Conservation (phyloP, 30 jellyfish, hydroid and myxozoan species). For the Aurelia sp. region DNA sequence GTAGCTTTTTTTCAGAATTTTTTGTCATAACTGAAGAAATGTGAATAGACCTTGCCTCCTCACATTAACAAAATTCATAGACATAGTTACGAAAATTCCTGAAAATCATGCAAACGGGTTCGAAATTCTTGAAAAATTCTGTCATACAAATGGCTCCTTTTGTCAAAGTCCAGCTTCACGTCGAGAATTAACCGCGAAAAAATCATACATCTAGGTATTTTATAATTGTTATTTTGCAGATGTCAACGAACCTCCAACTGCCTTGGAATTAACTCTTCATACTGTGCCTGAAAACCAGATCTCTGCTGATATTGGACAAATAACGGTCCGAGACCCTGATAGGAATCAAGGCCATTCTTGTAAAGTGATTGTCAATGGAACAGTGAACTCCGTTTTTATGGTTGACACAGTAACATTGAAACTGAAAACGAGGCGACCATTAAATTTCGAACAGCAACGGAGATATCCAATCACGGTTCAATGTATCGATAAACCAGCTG, state of each 20-base stretch:
- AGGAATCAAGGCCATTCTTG: slow-evolving; percentile 51
- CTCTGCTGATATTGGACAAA: slow-evolving; percentile 37
- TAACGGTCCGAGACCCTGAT: slow-evolving; percentile 74
- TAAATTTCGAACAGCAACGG: slow-evolving; percentile 52
- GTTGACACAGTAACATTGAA: slow-evolving; percentile 25
- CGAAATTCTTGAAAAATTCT: no score
- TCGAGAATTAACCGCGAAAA: no score
- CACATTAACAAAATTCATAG: no score
- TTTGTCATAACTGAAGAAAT: no score
- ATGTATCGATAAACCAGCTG: slow-evolving; percentile 42
- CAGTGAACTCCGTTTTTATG: slow-evolving; percentile 26
- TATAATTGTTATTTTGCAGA: slow-evolving; percentile 30
- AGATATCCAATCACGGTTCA: slow-evolving; percentile 30
- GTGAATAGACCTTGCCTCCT: no score
- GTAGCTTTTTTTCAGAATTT: no score
- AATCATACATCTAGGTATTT: no score
- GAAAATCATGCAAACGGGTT: no score
- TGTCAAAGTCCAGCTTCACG: no score
- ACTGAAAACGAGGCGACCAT: slow-evolving; percentile 31
- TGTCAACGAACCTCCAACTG: slow-evolving; percentile 81
- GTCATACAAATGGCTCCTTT: no score
- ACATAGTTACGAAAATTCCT: no score
- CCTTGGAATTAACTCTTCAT: slow-evolving; percentile 1
- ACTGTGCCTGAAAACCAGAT: slow-evolving; percentile 38
- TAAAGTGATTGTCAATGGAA: slow-evolving; percentile 20